Evolutionary conservation across 2,888 invertebrate genomes (phyloP), one percentile per base, ranked within the genome.

Genomic region (Rhimphoctona megacephalus): DNA sequence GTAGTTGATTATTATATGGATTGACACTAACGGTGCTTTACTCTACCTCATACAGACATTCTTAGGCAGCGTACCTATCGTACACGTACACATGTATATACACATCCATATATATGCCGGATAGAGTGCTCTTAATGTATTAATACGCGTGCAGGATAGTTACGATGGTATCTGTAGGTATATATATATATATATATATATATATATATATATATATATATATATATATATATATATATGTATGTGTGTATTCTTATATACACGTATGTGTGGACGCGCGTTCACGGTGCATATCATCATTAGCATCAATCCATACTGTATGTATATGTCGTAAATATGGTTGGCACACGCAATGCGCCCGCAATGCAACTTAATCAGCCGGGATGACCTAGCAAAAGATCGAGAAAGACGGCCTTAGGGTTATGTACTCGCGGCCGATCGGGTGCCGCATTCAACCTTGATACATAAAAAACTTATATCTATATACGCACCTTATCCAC

Each of bases 331-430:
- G 83, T 86, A 86, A 86, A 86, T 86, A 86, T 81, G 77, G 39
- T 61, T 81, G 77, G 83, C 86, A 81, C 86, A 84, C 86, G 84
- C 81, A 83, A 83, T 49, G 61, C 61, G 77, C 77, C 78, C 81
- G 83, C 83, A 61, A 86, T 86, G 83, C 81, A 86, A 84, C 86
- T 86, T 86, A 86, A 86, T 86, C 86, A 86, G 86, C 83, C 73
- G 54, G 81, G 83, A 86, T 86, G 86, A 86, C 86, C 86, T 78
- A 69, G 86, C 86, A 78, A 86, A 86, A 86, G 78, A 81, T 83
- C 67, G 69, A 52, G 79, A 43, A 69, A 43, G n/a, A 54, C 43
- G 69, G 54, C 52, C 39, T 69, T 69, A 67, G 69, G 69, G 67
- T 54, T 79, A 19, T 54, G 66, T 61, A 43, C 33, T 49, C 74